These are phyloP conservation scores for Pseudonaja textilis DNA, from an alignment of 2,113 vertebrate species.

Conservation along the genomic window DNA sequence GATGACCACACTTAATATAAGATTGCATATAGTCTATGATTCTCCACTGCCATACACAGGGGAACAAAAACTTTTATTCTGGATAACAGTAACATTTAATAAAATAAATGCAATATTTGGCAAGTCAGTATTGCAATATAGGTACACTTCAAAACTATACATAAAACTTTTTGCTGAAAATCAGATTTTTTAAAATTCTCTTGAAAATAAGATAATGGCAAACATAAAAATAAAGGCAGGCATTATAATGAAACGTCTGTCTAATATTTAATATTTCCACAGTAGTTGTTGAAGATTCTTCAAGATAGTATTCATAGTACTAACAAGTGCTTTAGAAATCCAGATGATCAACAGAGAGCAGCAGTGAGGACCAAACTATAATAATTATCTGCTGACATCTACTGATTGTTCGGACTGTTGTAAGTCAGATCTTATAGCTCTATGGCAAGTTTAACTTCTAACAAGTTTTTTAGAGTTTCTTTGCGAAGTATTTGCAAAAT, in stretches of 20 bases:
- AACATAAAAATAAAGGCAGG: not conserved
- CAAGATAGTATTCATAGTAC: not conserved
- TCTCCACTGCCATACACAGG: not conserved
- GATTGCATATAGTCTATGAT: not conserved
- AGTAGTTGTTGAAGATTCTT: not conserved
- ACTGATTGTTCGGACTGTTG: not conserved
- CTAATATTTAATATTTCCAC: not conserved
- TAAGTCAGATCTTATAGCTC: not conserved
- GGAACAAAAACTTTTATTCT: not conserved
- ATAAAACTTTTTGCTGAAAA: not conserved
- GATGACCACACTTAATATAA: not conserved
- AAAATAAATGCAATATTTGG: not conserved
- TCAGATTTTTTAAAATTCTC: not conserved
- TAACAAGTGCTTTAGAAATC: not conserved
- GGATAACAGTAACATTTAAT: not conserved
- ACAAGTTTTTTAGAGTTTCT: not conserved
- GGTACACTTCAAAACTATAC: not conserved
- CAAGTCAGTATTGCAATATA: not conserved
- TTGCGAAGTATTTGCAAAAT: not conserved
- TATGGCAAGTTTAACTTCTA: not conserved
- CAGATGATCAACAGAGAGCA: not conserved
- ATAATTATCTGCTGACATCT: not conserved
- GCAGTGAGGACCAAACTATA: not conserved
- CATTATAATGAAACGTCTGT: not conserved
- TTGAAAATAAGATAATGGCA: conserved; percentile 13